A percentile compares a stretch with the other conserved stretches of the same genome.
Evolutionary conservation across 2,797 vertebrate species (phyloP).

Genomic region (Phoebastria nigripes): DNA sequence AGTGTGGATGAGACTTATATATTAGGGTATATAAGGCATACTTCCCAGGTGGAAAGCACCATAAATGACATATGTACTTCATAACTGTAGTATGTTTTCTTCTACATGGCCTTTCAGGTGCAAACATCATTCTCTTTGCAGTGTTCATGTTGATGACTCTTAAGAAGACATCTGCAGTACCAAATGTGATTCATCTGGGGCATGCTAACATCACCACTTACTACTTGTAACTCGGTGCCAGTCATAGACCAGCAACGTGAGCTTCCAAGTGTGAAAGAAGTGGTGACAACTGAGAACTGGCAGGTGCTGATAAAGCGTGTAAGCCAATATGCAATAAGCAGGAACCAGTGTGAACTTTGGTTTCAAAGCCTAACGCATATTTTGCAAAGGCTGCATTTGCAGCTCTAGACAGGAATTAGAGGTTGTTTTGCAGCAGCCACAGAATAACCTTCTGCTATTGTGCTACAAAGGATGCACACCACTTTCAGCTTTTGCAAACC

Average conservation of each 20-base stretch:
- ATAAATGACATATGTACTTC: not conserved
- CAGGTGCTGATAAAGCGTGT: not conserved
- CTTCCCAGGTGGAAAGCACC: not conserved
- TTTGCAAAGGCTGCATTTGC: constrained; percentile 9
- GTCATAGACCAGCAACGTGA: not conserved
- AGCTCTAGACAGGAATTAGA: not conserved
- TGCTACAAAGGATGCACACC: not conserved
- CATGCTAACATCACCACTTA: not conserved
- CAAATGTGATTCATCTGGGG: not conserved
- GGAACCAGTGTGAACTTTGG: not conserved
- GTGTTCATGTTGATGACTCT: not conserved
- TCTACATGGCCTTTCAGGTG: not conserved
- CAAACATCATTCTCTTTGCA: not conserved
- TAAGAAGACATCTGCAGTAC: not conserved
- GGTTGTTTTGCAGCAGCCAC: not conserved
- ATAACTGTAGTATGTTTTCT: not conserved
- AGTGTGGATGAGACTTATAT: not conserved
- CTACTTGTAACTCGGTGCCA: not conserved
- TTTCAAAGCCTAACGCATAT: not conserved
- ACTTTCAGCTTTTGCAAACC: constrained; percentile 7
- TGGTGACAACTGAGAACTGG: not conserved
- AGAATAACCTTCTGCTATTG: not conserved
- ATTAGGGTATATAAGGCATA: not conserved
- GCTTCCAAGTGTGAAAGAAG: constrained; percentile 17
- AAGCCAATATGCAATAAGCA: not conserved